Conservation (phyloP, 2,888 invertebrate genomes). For the Drosophila dives region DNA sequence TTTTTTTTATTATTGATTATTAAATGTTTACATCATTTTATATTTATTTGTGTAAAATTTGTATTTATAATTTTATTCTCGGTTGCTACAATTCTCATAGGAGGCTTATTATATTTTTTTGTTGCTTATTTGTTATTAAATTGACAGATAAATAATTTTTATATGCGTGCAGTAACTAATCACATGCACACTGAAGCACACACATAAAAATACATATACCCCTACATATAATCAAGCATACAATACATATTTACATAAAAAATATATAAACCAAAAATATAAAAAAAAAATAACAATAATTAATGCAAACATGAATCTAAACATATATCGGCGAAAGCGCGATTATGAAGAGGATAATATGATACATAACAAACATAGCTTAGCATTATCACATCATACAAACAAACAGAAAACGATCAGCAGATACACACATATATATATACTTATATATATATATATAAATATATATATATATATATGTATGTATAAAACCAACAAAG, state of each 20-base stretch:
- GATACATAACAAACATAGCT: conserved; percentile 38
- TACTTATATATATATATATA: not conserved
- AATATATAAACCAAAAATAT: conserved; percentile 49
- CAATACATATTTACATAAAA: conserved; percentile 57
- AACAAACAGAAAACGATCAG: conserved; percentile 31
- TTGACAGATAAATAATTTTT: conserved; percentile 9
- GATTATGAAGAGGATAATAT: conserved; percentile 49
- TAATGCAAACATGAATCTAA: conserved; percentile 63
- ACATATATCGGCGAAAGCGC: conserved; percentile 44
- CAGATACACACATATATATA: conserved; percentile 10
- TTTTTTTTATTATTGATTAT: conserved; percentile 30
- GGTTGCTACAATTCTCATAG: conserved; percentile 34
- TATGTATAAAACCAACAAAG: conserved; percentile 13
- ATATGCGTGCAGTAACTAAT: conserved; percentile 24
- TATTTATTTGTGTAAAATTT: conserved; percentile 29
- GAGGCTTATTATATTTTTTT: conserved; percentile 53
- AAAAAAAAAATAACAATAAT: conserved; percentile 23
- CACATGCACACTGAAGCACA: conserved; percentile 41
- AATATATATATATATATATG: not conserved
- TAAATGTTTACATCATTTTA: conserved; percentile 31
- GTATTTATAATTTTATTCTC: conserved; percentile 14
- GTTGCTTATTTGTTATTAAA: conserved; percentile 49
- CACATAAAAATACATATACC: conserved; percentile 37
- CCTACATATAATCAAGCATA: conserved; percentile 64
- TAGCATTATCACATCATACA: conserved; percentile 48